Evolutionary conservation across 2,888 invertebrate species (phyloP).

Genomic region (Hemistola chrysoprasaria): DNA sequence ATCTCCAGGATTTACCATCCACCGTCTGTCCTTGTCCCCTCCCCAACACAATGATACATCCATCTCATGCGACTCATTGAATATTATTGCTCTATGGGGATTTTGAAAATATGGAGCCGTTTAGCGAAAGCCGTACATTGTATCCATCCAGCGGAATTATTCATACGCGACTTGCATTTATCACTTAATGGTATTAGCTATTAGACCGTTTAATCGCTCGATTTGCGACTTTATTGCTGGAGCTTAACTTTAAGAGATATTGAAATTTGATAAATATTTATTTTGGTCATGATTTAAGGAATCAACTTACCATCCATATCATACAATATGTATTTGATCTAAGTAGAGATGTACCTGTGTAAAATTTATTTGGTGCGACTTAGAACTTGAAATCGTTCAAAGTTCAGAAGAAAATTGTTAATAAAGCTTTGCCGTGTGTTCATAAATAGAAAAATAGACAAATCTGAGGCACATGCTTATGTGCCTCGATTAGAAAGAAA

Average conservation of each 20-base stretch:
- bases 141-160: constrained; percentile 79
- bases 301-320: no score
- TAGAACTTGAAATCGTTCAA: no score
- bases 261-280: constrained; percentile 20
- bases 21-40: constrained; percentile 65
- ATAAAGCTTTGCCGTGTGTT: no score
- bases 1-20: constrained; percentile 80
- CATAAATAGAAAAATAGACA: no score
- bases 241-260: constrained; percentile 41
- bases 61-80: constrained; percentile 75
- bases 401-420: no score
- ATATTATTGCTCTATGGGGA: constrained; percentile 82
- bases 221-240: constrained; percentile 68
- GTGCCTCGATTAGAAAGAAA: constrained; percentile 1
- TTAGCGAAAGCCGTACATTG: constrained; percentile 80
- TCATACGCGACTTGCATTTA: constrained; percentile 78
- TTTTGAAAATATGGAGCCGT: constrained; percentile 82
- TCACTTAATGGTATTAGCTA: constrained; percentile 81
- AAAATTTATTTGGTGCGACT: no score
- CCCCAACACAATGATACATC: constrained; percentile 47
- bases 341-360: no score
- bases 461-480: no score
- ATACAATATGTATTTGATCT: no score
- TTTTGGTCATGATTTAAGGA: constrained; percentile 15
- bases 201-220: constrained; percentile 76